A percentile compares a stretch with the other conserved stretches of the same genome.
Conservation (phyloP, 2,888 invertebrate species). For the Orthosia incerta region DNA sequence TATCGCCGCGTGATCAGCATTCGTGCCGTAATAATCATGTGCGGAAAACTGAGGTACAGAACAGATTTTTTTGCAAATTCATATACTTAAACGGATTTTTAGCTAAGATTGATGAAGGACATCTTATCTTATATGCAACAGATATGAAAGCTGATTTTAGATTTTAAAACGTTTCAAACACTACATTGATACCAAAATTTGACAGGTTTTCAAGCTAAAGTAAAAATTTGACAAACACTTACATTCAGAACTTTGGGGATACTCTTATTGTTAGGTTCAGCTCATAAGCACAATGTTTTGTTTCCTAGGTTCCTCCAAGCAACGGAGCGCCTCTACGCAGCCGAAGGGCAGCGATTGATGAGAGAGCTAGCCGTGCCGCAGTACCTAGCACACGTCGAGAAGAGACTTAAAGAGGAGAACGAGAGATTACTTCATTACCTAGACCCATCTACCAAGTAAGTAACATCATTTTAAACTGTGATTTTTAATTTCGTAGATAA, state of each 20-base stretch:
- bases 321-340: constrained; percentile 97
- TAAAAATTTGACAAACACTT: too few species aligned
- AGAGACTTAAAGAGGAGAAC: constrained; percentile 97
- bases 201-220: too few species aligned
- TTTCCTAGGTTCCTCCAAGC: constrained; percentile 95
- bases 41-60: too few species aligned
- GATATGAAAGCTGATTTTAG: too few species aligned
- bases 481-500: too few species aligned
- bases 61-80: too few species aligned
- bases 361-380: constrained; percentile 98
- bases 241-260: too few species aligned
- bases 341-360: constrained; percentile 98
- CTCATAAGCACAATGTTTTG: background rate
- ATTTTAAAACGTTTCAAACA: too few species aligned
- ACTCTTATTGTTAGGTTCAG: background rate
- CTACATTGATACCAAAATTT: too few species aligned
- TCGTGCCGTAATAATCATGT: background rate
- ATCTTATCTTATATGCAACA: too few species aligned
- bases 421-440: constrained; percentile 98
- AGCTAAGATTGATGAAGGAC: too few species aligned
- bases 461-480: background rate
- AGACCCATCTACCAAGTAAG: constrained; percentile 97
- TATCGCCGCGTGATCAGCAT: background rate
- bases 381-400: constrained; percentile 99
- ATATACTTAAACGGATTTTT: too few species aligned